Evolutionary conservation across 2,797 vertebrate species (phyloP).

Genomic region (Thamnophis elegans): DNA sequence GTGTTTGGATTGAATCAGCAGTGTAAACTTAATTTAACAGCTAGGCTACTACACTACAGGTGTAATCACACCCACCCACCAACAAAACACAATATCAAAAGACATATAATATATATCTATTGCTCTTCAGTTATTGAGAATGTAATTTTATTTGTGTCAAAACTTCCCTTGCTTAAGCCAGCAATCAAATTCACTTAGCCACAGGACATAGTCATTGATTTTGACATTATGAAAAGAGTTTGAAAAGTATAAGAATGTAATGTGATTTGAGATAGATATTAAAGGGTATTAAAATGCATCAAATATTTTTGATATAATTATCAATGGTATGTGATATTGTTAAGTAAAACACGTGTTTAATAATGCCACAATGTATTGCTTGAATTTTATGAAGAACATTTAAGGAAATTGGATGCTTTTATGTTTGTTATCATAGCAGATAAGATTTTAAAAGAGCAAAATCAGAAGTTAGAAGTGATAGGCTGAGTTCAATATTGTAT

Average conservation of each 20-base stretch:
- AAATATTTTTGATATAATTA: conserved; percentile 1
- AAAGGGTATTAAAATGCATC: not conserved
- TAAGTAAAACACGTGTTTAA: not conserved
- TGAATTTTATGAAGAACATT: not conserved
- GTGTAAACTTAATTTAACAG: conserved; percentile 2
- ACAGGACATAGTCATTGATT: not conserved
- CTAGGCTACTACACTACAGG: not conserved
- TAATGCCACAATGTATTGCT: not conserved
- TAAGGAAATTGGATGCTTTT: not conserved
- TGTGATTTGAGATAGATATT: not conserved
- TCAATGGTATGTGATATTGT: not conserved
- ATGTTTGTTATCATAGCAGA: not conserved
- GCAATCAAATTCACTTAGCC: conserved; percentile 19
- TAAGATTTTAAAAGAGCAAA: not conserved
- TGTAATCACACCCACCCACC: not conserved
- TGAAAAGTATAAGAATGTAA: not conserved
- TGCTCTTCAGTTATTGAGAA: conserved; percentile 3
- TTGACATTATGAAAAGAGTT: conserved; percentile 1
- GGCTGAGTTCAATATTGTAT: not conserved
- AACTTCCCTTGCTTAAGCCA: conserved; percentile 12
- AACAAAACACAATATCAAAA: not conserved
- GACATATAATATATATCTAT: conserved; percentile 1
- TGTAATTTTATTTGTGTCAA: conserved; percentile 5
- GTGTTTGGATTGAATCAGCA: conserved; percentile 4
- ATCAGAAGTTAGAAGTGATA: not conserved